Evolutionary conservation across 2,888 invertebrate species (phyloP).

Genomic region (Boloria euphrosyne): DNA sequence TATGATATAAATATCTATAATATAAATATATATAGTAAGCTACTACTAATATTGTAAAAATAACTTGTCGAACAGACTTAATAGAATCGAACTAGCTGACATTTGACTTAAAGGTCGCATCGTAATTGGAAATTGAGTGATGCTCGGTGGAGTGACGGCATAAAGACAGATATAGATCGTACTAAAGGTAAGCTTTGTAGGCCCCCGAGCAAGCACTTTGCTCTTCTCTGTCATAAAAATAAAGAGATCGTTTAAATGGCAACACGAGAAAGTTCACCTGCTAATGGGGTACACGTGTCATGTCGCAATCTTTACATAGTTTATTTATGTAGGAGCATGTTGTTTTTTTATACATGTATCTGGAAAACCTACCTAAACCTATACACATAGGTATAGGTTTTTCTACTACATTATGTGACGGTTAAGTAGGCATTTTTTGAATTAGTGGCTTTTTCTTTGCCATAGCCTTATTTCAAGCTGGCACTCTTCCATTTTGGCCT

Average conservation of each 20-base stretch:
- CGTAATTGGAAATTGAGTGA: slow-evolving; percentile 37
- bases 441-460: not conserved
- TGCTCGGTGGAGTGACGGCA: slow-evolving; percentile 17
- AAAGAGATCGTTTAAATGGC: slow-evolving; percentile 17
- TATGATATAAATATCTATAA: too few species aligned
- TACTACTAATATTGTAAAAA: slow-evolving; percentile 9
- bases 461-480: slow-evolving; percentile 43
- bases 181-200: slow-evolving; percentile 23
- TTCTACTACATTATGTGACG: not conserved
- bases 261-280: not conserved
- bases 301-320: not conserved
- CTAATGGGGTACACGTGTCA: not conserved
- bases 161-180: slow-evolving; percentile 17
- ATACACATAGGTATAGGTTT: not conserved
- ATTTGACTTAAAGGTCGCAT: slow-evolving; percentile 43
- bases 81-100: slow-evolving; percentile 40
- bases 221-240: slow-evolving; percentile 9
- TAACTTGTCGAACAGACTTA: slow-evolving; percentile 20
- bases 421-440: too few species aligned
- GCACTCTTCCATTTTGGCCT: slow-evolving; percentile 53
- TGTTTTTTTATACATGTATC: not conserved
- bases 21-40: not conserved
- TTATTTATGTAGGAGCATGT: not conserved
- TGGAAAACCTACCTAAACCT: too few species aligned
- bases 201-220: slow-evolving; percentile 11